Evolutionary conservation across 2,888 invertebrate species (phyloP), one percentile per base, ranked within the genome.

Genomic region (Euzophera pinguis): DNA sequence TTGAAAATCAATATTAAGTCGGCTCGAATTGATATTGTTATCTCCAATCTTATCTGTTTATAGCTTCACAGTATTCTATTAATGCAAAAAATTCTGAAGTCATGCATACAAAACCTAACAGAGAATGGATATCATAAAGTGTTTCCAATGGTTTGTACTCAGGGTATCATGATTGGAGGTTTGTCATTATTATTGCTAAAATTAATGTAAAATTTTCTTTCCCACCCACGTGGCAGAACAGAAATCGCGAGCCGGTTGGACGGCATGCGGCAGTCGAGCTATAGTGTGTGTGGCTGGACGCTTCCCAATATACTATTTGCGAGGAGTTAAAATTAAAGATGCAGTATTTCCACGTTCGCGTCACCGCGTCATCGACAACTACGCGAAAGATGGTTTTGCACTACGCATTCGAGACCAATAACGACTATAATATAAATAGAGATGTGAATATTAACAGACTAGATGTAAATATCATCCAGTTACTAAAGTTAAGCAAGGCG

Each of bases 251-350:
- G 73, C 70, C 61, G 66, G 64, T 67, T 57, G 60, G 59, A 57
- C 42, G 50, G 27, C 50, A 41, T 42, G 43, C 42, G 34, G 61
- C n/a, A n/a, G n/a, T n/a, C n/a, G n/a, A n/a, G 58, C 64, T 65
- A 62, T 63, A 55, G 61, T 63, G 64, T 63, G 68, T 71, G 78
- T 88, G 88, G 89, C 78, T 89, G 88, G 89, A 77, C 69, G 62
- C 55, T 67, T 56, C 82, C 89, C 88, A 88, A 81, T 66, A 66
- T 68, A 74, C 73, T 72, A 80, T 80, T 81, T 80, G 82, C 79
- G 75, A 73, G 65, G 64, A 70, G 74, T 78, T 77, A 81, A 78
- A 81, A 79, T 79, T 81, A 82, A 82, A 80, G 73, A 64, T 81
- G 77, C 81, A 82, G 60, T 66, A 69, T 71, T 67, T 71, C 66